Base-by-base conservation (phyloP, 2,797 vertebrate species). In the Cichlasoma orientale region DNA sequence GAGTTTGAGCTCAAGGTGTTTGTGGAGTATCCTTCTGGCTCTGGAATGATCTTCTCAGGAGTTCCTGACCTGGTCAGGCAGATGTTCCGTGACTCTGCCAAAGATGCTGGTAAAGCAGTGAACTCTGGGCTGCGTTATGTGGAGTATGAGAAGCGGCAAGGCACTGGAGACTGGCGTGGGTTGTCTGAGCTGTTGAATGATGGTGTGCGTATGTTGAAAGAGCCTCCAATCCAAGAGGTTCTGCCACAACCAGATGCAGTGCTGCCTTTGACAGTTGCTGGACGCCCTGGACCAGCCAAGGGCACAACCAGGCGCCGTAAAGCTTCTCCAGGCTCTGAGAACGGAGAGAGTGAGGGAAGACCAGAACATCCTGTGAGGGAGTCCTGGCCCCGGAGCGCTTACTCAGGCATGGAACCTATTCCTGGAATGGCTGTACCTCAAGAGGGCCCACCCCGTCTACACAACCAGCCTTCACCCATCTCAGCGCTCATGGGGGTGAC, bases 1-100 rank as follows among this genome's bases (percentile, higher is more conserved):
- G 97, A 97, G 75, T 96, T 96, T 19, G 97, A 98, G 92, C 91
- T 98, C 38, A 97, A 96, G 92, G 94, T 98, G 9, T 98, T 97
- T 29, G 93, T 95, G 1, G 97, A 98, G 78, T 97, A 98, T 47
- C 97, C 97, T 0, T 95, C 95, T 0, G 97, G 97, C n/a, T 97
- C 97, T 0, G 96, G 97, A 10, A 95, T 95, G 21, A 95, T 97
- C 79, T 98, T 96, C 75, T 95, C 96, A 0, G 96, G 96, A 1
- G 91, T 96, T 50, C 90, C 97, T 4, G 96, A 96, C 0, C 87
- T 97, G 77, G 97, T 97, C 50, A 92, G 96, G 80, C 96, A 97
- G 93, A 98, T 97, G 97, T 97, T 97, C 78, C 96, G 96, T 0
- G 97, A 98, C 72, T 96, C 96, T 0, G 95, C 96, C 77, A 97